Evolutionary conservation across 92 coral and sea anemone genomes (phyloP), one percentile per base, ranked within the genome.

Genomic region (Porites evermanni): DNA sequence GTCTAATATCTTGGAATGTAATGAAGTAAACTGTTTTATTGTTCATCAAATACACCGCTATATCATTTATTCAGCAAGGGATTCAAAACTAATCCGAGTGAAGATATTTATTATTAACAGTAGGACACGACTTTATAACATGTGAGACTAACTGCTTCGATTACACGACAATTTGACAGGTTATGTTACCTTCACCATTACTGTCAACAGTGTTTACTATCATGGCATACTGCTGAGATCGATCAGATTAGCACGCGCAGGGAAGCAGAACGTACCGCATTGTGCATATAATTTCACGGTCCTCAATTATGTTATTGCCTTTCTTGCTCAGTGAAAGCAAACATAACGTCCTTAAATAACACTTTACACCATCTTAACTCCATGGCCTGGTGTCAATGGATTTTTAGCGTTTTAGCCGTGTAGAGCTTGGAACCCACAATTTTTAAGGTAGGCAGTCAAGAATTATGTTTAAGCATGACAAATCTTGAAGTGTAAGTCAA

Each of bases 271-370:
- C 19, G 58, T 52, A 72, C 7, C 5, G n/a, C 50, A 63, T 63
- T 63, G 67, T n/a, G 80, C 80, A 77, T 77, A 60, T 58, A 5
- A 77, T 77, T 77, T 77, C 80, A 77, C 80, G 80, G 80, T 29
- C 7, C 13, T 77, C 80, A 77, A 77, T 26, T 50, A 14, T 60
- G 80, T 77, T 16, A 77, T 77, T 77, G 58, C 18, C 80, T 58
- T 77, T 61, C 8, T 23, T 29, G 29, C 20, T 52, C 52, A 23
- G 13, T 21, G 18, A 58, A 60, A 77, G 20, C 79, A 75, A 75
- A 56, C 13, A 75, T 23, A 56, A 38, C 47, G 47, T 38, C 47
- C 47, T 38, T 38, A 38, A 38, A 38, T 38, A 38, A 6, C 7
- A 12, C 67, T 53, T 75, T 44, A 54, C 61, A 56, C 16, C 61